Percentiles rank a stretch among this genome's conserved stretches.
phyloP scores from a whole-genome alignment of 2,888 invertebrate species.

The Chouioia cunea region DNA sequence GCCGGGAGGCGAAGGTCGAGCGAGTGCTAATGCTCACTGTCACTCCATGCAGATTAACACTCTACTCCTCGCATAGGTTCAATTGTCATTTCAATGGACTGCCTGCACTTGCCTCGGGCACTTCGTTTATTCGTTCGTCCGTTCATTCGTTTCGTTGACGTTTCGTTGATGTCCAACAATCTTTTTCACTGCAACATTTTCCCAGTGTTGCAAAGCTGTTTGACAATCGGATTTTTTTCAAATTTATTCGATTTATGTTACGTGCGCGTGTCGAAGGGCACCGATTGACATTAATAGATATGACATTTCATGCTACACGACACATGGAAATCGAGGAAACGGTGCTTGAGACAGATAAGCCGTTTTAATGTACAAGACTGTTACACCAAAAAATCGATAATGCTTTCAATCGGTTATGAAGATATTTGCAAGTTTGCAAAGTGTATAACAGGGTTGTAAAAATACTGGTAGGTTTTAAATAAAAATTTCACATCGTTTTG shows the following conservation, averaged over 20 bases:
- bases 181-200: background rate
- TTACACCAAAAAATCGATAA: too few species aligned
- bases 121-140: background rate
- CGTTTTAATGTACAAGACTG: too few species aligned
- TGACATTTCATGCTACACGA: too few species aligned
- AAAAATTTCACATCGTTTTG: too few species aligned
- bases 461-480: too few species aligned
- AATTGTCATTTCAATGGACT: conserved; percentile 18
- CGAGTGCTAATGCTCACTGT: conserved; percentile 50
- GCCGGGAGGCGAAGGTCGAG: conserved; percentile 55
- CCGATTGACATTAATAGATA: too few species aligned
- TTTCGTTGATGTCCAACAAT: background rate
- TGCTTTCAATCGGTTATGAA: too few species aligned
- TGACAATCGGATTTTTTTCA: conserved; percentile 38
- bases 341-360: too few species aligned
- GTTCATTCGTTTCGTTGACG: conserved; percentile 8
- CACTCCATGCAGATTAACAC: conserved; percentile 46
- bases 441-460: too few species aligned
- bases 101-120: background rate
- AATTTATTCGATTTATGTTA: background rate
- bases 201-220: conserved; percentile 38
- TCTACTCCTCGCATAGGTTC: conserved; percentile 26
- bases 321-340: too few species aligned
- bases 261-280: background rate
- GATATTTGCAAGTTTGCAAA: too few species aligned